Conservation (phyloP, 2,888 invertebrate species). For the Tiliacea aurago region DNA sequence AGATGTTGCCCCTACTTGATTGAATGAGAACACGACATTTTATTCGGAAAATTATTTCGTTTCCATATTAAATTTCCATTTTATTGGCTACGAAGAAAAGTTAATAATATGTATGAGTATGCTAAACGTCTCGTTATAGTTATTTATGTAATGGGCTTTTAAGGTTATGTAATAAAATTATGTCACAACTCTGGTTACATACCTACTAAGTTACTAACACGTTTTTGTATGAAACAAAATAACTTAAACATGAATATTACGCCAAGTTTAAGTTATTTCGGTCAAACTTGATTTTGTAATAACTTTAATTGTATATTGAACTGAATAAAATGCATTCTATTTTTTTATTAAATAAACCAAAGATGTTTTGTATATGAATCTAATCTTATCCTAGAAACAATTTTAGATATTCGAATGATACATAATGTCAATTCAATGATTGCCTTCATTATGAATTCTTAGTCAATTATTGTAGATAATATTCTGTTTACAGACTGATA, state of each 20-base stretch:
- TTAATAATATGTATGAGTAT: constrained; percentile 33
- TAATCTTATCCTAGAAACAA: too few species aligned
- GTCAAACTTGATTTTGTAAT: neutral
- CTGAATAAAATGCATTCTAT: too few species aligned
- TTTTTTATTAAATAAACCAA: too few species aligned
- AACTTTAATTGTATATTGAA: neutral
- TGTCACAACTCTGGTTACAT: neutral
- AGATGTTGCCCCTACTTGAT: constrained; percentile 53
- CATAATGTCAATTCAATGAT: too few species aligned
- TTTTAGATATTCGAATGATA: too few species aligned
- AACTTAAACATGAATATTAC: too few species aligned
- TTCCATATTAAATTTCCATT: constrained; percentile 53
- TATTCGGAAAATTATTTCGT: constrained; percentile 43
- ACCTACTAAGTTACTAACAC: too few species aligned
- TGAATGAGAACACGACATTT: constrained; percentile 49
- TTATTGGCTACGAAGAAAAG: constrained; percentile 34
- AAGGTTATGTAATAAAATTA: neutral
- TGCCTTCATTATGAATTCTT: too few species aligned
- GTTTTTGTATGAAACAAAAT: neutral
- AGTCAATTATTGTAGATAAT: too few species aligned
- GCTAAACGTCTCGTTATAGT: neutral
- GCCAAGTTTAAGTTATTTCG: neutral
- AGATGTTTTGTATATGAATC: too few species aligned
- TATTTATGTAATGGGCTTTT: constrained; percentile 9
- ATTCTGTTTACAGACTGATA: too few species aligned